Evolutionary conservation across 2,113 vertebrate genomes (phyloP).

Genomic region (Cricetomys ansorgei): DNA sequence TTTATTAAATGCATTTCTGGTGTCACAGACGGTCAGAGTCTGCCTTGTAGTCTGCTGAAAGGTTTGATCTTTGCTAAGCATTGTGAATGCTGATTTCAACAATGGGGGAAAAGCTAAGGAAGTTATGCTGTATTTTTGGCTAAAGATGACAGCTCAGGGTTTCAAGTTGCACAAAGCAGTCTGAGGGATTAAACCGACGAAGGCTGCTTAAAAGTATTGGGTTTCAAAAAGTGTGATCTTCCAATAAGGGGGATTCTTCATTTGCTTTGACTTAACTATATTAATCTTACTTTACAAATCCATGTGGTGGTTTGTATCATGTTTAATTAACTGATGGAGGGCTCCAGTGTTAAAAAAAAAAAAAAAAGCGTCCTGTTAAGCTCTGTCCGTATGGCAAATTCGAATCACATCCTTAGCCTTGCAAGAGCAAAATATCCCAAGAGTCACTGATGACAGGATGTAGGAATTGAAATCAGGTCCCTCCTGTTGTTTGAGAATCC

Average conservation of each 20-base stretch:
- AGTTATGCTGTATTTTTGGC: conserved; percentile 91
- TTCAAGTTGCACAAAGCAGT: conserved; percentile 88
- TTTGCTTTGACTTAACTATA: conserved; percentile 86
- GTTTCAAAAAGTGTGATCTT: conserved; percentile 91
- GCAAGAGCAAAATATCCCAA: conserved; percentile 90
- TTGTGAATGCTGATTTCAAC: conserved; percentile 88
- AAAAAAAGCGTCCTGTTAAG: conserved; percentile 87
- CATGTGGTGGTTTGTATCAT: conserved; percentile 90
- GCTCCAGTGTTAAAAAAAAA: conserved; percentile 86
- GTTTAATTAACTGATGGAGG: conserved; percentile 93
- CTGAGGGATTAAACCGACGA: conserved; percentile 90
- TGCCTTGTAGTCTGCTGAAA: conserved; percentile 86
- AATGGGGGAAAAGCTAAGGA: conserved; percentile 89
- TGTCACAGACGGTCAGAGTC: conserved; percentile 87
- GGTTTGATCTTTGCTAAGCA: conserved; percentile 90
- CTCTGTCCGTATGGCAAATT: conserved; percentile 90
- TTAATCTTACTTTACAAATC: conserved; percentile 92
- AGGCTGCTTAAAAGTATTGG: conserved; percentile 89
- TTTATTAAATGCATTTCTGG: conserved; percentile 87
- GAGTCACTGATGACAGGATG: conserved; percentile 94
- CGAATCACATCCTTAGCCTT: conserved; percentile 89
- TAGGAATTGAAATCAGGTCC: conserved; percentile 92
- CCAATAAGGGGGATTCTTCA: conserved; percentile 84
- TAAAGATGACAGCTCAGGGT: conserved; percentile 90
- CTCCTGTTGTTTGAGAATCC: conserved; percentile 93